Evolutionary conservation across 2,888 invertebrate genomes (phyloP).

Genomic region (Crematogaster levior): DNA sequence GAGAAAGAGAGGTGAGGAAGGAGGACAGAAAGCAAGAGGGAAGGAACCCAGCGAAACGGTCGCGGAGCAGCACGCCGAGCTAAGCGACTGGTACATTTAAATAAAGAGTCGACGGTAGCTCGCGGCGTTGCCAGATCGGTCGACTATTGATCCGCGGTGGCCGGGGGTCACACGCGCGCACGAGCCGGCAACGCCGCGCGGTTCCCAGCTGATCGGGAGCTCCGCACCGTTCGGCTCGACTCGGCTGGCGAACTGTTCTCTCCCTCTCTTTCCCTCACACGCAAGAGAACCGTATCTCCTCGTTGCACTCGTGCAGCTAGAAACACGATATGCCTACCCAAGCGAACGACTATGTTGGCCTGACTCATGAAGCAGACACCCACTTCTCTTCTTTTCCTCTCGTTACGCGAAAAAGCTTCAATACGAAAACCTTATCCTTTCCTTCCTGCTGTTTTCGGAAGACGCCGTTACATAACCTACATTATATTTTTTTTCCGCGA

Average conservation of each 20-base stretch:
- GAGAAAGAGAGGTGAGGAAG: no score
- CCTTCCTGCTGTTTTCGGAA: neutral
- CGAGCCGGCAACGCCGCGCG: conserved; percentile 77
- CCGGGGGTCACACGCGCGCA: conserved; percentile 71
- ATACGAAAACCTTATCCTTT: neutral
- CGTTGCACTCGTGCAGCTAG: conserved; percentile 15
- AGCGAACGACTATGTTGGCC: conserved; percentile 12
- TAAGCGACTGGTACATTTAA: conserved; percentile 74
- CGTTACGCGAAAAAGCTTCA: neutral
- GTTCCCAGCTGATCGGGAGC: conserved; percentile 79
- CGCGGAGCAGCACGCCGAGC: conserved; percentile 50
- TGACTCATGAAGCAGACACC: neutral
- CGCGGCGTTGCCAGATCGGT: conserved; percentile 79
- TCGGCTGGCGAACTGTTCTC: conserved; percentile 34
- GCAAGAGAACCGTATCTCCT: neutral
- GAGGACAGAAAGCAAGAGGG: conserved; percentile 41
- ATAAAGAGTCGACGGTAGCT: conserved; percentile 69
- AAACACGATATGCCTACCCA: conserved; percentile 39
- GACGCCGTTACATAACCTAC: conserved; percentile 15
- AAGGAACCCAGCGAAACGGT: conserved; percentile 55
- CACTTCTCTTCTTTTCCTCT: neutral
- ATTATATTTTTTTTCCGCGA: conserved; percentile 1
- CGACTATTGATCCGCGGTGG: conserved; percentile 79
- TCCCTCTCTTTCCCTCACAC: neutral
- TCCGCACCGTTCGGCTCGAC: conserved; percentile 51